Conservation (phyloP, 2,888 invertebrate genomes). For the Auanema freiburgensis region DNA sequence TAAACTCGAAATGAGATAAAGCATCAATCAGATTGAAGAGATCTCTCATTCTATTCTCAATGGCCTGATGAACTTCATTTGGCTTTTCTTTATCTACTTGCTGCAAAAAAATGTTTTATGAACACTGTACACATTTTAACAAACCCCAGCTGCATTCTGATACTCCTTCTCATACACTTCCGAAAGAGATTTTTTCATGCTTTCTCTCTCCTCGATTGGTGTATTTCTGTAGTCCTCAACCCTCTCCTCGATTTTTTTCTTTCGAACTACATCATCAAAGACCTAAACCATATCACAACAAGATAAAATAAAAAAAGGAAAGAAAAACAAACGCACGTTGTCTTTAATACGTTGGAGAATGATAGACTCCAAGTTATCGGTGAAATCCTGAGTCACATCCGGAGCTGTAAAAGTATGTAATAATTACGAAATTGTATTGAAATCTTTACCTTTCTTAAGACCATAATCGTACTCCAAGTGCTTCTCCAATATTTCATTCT, state of each 20-base stretch:
- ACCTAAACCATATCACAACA: conserved; percentile 70
- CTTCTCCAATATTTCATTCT: conserved; percentile 89
- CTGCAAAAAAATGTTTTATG: conserved; percentile 16
- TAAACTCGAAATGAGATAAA: conserved; percentile 88
- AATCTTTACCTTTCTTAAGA: conserved; percentile 29
- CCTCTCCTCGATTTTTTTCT: conserved; percentile 79
- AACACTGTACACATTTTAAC: not conserved
- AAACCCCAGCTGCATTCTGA: conserved; percentile 68
- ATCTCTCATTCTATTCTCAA: conserved; percentile 76
- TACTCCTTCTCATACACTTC: conserved; percentile 83
- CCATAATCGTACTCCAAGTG: conserved; percentile 70
- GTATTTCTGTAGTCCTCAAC: conserved; percentile 84
- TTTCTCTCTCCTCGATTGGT: conserved; percentile 85
- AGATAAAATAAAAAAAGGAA: not conserved
- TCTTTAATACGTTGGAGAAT: conserved; percentile 90
- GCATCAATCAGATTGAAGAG: conserved; percentile 87
- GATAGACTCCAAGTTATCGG: conserved; percentile 82
- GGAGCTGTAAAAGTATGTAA: conserved; percentile 73
- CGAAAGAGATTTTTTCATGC: conserved; percentile 87
- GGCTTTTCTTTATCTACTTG: conserved; percentile 65
- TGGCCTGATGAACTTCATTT: conserved; percentile 79
- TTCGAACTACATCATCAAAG: conserved; percentile 89
- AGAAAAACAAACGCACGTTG: conserved; percentile 59
- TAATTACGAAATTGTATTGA: not conserved
- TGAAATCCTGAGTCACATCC: conserved; percentile 87